Evolutionary conservation across 2,888 invertebrate genomes (phyloP), one percentile per base, ranked within the genome.

Genomic region (Azorinus chamasolen): DNA sequence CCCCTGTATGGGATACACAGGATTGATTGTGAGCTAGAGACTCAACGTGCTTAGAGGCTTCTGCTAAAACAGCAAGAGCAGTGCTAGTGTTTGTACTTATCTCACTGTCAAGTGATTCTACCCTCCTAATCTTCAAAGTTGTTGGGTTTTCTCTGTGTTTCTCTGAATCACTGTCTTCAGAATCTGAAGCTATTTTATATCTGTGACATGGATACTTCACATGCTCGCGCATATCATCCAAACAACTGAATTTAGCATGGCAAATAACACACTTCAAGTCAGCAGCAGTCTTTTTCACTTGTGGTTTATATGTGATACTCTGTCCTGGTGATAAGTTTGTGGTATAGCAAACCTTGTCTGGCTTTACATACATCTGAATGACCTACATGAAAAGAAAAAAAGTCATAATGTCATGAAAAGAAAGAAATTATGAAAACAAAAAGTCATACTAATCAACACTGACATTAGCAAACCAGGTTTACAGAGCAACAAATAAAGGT

Each of bases 161-260:
- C 18, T 58, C 55, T 16, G 37, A 51, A 37, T 71, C 69, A 51
- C 46, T 71, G 5, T 66, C 54, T 43, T 74, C 41, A 32, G 39
- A 70, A 5, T 62, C 62, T 14, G 61, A 25, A 24, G n/a, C 39
- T 37, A 53, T 32, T 2, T 57, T 55, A 8, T 54, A 57, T 66
- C 62, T 80, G 46, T 81, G 87, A 58, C 88, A 89, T 24, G 88
- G 87, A 43, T 83, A 76, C 66, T 85, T 87, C 10, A 89, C 88
- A 83, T 89, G 88, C 16, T 83, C 81, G 39, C 85, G 77, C 87
- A 89, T 89, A 51, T 87, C 85, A 55, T 87, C 80, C 37, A 89
- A 61, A 1, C 84, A 83, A 1, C 61, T 46, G 79, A 89, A 89
- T 66, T 82, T 83, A 16, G 79, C 74, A 20, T 77, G 79, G 74